Conservation (phyloP, 2,113 vertebrate genomes). For the Prionailurus viverrinus region DNA sequence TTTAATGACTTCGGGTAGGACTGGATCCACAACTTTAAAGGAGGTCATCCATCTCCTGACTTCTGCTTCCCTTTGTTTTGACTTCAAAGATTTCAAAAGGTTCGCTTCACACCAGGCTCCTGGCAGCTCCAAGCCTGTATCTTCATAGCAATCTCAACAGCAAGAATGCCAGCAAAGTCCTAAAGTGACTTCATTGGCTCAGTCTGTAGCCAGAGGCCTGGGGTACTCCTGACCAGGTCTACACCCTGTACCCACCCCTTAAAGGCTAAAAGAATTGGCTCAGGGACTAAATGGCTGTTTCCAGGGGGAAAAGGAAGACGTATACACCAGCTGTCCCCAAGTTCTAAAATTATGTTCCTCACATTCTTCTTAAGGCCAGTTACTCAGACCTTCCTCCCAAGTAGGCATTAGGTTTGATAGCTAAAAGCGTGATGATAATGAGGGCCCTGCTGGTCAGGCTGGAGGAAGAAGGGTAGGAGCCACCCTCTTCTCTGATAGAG, state of each 20-base stretch:
- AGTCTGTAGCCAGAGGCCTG: not conserved
- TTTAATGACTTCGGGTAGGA: not conserved
- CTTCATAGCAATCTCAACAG: not conserved
- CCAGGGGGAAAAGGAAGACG: not conserved
- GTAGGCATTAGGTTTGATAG: not conserved
- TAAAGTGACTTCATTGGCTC: not conserved
- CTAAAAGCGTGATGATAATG: not conserved
- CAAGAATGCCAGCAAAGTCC: not conserved
- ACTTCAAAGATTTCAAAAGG: slow-evolving; percentile 24
- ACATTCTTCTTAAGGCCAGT: not conserved
- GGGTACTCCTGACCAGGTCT: not conserved
- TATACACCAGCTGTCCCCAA: not conserved
- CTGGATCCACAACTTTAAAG: not conserved
- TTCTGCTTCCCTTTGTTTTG: slow-evolving; percentile 15
- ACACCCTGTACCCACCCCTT: not conserved
- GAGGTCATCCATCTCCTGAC: not conserved
- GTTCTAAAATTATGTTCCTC: not conserved
- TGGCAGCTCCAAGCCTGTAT: not conserved
- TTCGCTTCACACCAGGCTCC: not conserved
- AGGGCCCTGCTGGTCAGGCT: not conserved
- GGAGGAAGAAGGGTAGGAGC: not conserved
- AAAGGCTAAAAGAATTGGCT: not conserved
- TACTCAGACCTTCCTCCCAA: not conserved
- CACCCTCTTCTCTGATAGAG: not conserved
- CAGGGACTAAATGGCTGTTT: not conserved